Evolutionary conservation across 2,113 vertebrate genomes (phyloP), one percentile per base, ranked within the genome.

Genomic region (Oplegnathus fasciatus): DNA sequence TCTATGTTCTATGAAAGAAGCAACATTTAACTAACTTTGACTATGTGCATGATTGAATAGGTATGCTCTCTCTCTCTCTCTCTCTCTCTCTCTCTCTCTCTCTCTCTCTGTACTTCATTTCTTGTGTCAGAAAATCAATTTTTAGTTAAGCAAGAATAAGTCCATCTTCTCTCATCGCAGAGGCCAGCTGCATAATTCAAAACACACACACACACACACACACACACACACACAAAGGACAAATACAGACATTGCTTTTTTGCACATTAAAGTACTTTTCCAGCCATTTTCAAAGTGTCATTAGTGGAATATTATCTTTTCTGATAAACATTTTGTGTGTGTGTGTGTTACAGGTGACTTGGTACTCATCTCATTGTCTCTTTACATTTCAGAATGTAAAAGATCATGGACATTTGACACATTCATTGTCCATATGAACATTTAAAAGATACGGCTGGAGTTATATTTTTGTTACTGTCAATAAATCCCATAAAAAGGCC

Each of bases 121-220:
- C 84, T 93, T 94, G 94, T 97, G 97, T 96, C 97, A 97, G 96
- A 97, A 98, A 98, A 98, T 98, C 97, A 97, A 97, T 98, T 91
- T 82, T 22, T 84, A 93, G 95, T 95, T 96, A 96, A 90, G 92
- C 85, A 88, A 80, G 86, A 89, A 89, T 83, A 84, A 88, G 88
- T 89, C 89, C 69, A 87, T 93, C 90, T 95, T 92, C 89, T 91
- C 92, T 90, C 55, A 93, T 92, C 81, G 14, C 83, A 86, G 89
- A 83, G 80, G 40, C 14, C 3, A n/a, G 0, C 5, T 97, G 88
- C 97, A 98, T 98, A 95, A 97, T 97, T 96, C 83, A 97, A 84
- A 30, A 68, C 72, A 64, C 32, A 15, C 50, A 83, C 78, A 84
- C 34, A 66, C 46, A 75, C 9, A 61, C 30, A n/a, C n/a, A n/a